Evolutionary conservation across 2,888 invertebrate genomes (phyloP), one percentile per base, ranked within the genome.

Genomic region (Polydrusus tereticollis): DNA sequence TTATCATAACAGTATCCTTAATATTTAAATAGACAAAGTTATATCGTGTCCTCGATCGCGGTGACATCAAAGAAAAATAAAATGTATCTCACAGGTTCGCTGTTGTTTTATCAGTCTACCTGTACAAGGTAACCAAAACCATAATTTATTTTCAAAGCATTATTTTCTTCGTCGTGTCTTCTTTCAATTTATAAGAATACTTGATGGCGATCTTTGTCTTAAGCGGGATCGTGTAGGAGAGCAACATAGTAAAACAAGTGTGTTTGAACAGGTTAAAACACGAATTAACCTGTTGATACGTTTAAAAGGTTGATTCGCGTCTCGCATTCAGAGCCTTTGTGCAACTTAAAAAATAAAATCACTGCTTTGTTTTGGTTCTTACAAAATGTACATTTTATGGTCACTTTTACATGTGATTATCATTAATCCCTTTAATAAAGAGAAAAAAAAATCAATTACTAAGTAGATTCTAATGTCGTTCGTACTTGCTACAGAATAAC

Each of bases 81-180:
- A n/a, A n/a, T 36, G n/a, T n/a, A 36, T 36, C n/a, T 41, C 41
- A 41, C 16, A 41, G 16, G 7, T 41, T 41, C 5, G 16, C 41
- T 16, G 6, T 41, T 41, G 12, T 47, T 47, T 47, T 1, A 12
- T n/a, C 47, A n/a, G 12, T 47, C 47, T 47, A 47, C 47, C 47
- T 47, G 23, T 47, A n/a, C 23, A 47, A 47, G 47, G 47, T 47
- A 21, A 47, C 47, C 20, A 23, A 47, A 23, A 47, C 23, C 10
- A 47, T 47, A 16, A 47, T 47, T 47, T 23, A 12, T 47, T 23
- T 47, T 47, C 21, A 47, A 47, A 47, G 23, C 47, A 47, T 23
- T 8, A 20, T 21, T 7, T n/a, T 47, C 21, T 47, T 23, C 47
- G 47, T n/a, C n/a, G 21, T 20, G 3, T 47, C 23, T 23, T 21